A percentile compares a stretch with the other conserved stretches of the same genome.
phyloP scores from a whole-genome alignment of 2,888 invertebrate genomes.

The Onthophagus sagittarius region DNA sequence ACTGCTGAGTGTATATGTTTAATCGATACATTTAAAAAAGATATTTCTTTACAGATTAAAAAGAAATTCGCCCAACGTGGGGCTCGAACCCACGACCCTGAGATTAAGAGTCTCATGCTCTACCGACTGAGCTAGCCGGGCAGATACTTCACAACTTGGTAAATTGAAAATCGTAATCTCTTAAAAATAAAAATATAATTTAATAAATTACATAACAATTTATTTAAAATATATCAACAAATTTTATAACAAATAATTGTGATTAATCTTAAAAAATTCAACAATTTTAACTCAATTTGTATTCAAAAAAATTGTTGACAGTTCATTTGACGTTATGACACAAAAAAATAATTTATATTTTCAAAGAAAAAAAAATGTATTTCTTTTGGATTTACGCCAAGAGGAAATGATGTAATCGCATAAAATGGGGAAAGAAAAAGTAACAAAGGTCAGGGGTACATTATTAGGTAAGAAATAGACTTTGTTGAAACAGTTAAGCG shows the following conservation, averaged over 20 bases:
- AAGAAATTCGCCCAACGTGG: slow-evolving; percentile 54
- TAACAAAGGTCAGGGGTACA: background rate
- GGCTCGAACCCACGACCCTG: slow-evolving; percentile 65
- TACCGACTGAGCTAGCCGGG: slow-evolving; percentile 44
- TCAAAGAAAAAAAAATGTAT: background rate
- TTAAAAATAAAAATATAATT: background rate
- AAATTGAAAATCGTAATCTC: background rate
- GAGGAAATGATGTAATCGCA: background rate
- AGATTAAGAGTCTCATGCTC: slow-evolving; percentile 60
- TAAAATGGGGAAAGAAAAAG: background rate
- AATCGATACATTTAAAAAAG: too few species aligned
- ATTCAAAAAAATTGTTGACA: too few species aligned
- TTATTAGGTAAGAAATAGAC: background rate
- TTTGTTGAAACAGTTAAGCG: background rate
- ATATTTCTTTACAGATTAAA: background rate
- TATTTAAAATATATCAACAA: too few species aligned
- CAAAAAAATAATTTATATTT: too few species aligned
- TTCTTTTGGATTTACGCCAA: slow-evolving; percentile 16
- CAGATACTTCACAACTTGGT: slow-evolving; percentile 14
- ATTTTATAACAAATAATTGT: too few species aligned
- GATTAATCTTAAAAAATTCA: too few species aligned
- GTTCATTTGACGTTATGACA: too few species aligned
- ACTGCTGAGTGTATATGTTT: too few species aligned
- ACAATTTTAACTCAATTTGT: too few species aligned
- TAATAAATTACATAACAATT: too few species aligned